Evolutionary conservation across 2,888 invertebrate genomes (phyloP), one percentile per base, ranked within the genome.

Genomic region (Gonocerus acuteangulatus): DNA sequence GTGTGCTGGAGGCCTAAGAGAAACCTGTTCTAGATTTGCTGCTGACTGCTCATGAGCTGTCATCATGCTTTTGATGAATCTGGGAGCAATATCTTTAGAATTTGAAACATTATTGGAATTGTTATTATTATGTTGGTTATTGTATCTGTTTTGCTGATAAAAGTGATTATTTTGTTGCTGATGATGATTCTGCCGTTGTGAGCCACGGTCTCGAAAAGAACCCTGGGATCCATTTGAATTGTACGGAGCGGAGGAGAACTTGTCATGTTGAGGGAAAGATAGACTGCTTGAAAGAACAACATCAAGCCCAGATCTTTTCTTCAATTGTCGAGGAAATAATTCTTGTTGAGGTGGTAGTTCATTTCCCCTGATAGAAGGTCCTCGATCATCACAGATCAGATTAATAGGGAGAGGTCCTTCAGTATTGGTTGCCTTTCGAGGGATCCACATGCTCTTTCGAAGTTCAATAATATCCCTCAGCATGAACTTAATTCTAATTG

Each of bases 331-430:
- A 61, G 80, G 73, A 72, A 81, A 79, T 68, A 81, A 74, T 67
- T 80, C 80, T 52, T 69, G 67, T 48, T 66, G 66, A 6, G 66
- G 66, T 22, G 59, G 63, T 47, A 63, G 45, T 39, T 63, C 66
- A 39, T 61, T 59, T 34, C 62, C 63, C 15, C 64, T 60, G 42
- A 65, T 51, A 23, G 61, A 60, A 44, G 71, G 67, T 39, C 72
- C 68, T 66, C 75, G 62, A n/a, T 68, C 68, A 56, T 68, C 69
- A 42, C 66, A 65, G 18, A 70, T 66, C 68, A 90, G 89, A 77
- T 88, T 86, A 72, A 96, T 95, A 72, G 95, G 95, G 82, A 92
- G 89, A 69, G 95, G 95, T 69, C 92, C 93, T 77, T 92, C 91
- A 72, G 87, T 84, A 71, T 83, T 82, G 71, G 87, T 86, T 70